Conservation (phyloP, 2,113 vertebrate species). For the Phyllostomus discolor region DNA sequence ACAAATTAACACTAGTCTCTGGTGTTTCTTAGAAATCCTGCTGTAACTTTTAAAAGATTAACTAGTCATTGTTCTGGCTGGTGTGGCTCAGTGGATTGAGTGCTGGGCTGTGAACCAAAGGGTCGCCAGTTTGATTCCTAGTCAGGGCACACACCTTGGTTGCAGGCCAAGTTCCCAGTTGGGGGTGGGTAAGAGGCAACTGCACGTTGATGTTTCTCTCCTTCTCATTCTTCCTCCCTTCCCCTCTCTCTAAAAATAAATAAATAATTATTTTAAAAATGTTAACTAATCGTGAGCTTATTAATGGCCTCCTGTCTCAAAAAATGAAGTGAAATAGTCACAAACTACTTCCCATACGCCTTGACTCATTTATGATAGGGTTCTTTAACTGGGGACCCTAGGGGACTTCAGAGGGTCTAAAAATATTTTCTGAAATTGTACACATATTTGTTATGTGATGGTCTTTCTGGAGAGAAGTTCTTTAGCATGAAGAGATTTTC, state of each 20-base stretch:
- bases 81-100: too few species aligned
- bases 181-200: too few species aligned
- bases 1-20: neutral
- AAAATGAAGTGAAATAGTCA: neutral
- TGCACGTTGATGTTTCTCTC: too few species aligned
- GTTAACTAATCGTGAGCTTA: neutral
- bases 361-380: neutral
- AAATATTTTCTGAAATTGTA: neutral
- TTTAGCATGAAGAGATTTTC: neutral
- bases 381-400: neutral
- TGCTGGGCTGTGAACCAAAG: too few species aligned
- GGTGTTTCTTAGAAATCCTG: neutral
- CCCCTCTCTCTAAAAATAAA: too few species aligned
- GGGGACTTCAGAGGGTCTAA: neutral
- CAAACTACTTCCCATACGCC: neutral
- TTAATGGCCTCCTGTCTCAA: neutral
- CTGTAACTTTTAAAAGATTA: neutral
- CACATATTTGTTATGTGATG: neutral
- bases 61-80: neutral
- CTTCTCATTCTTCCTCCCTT: too few species aligned
- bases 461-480: neutral
- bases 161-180: too few species aligned
- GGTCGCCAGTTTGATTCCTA: too few species aligned
- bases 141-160: too few species aligned
- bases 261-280: neutral